Base-by-base conservation (phyloP, 1,140 invertebrate genomes). In the Lepidurus packardi region DNA sequence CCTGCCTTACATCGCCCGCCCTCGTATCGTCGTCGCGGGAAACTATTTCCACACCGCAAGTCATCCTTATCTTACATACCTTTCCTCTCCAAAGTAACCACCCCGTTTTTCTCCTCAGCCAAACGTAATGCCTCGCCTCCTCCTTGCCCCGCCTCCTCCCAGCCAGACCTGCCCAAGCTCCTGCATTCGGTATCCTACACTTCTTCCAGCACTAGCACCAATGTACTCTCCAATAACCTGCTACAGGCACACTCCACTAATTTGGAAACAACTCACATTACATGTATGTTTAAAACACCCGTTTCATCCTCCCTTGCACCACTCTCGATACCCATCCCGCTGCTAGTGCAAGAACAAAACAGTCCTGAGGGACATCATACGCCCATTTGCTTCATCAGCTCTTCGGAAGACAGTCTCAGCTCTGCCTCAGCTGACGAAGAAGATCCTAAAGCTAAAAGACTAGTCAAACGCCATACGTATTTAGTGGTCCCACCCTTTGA, bases 361-460 rank as follows among this genome's bases (percentile, higher is more conserved):
- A 65, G 16, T 65, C 13, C 53, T 11, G 53, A 65, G 53, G 53
- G 13, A 13, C 13, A 65, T 16, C 53, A 16, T 4, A 21, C 16
- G 16, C 75, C 75, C 10, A 77, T 77, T 77, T 77, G 75, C 25
- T 77, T 77, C 42, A 77, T 77, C 47, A 77, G 75, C 47, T 77
- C 75, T 7, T 77, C 75, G 75, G 75, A 77, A n/a, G 75, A 77
- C 44, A 41, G 24, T 24, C 24, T 77, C 21, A 77, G 75, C 43
- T 65, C 53, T 5, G 44, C 7, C 81, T 73, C 80, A 83, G 9
- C 83, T 85, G 84, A 86, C 75, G 90, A 91, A 81, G 90, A 91
- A 81, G 90, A 91, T 90, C 91, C 82, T 90, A 90, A 90, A 85
- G 80, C 81, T 16, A 65, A 80, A 13, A 41, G 73, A 7, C 41